Evolutionary conservation across 2,888 invertebrate genomes (phyloP).

Genomic region (Hemistola chrysoprasaria): DNA sequence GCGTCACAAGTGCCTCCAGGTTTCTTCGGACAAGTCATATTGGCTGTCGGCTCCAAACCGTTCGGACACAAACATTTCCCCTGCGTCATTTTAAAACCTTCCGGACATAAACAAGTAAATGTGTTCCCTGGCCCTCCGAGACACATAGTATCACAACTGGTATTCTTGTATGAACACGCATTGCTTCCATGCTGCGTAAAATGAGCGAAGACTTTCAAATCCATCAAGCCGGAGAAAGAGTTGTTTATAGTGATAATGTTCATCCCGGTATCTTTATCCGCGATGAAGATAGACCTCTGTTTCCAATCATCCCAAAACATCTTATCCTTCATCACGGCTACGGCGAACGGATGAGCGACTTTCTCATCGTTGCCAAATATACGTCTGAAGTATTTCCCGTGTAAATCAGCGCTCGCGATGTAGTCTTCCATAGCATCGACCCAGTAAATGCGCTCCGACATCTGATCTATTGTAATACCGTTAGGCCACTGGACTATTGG

Average conservation of each 20-base stretch:
- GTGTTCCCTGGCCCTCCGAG: slow-evolving; percentile 87
- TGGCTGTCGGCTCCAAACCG: slow-evolving; percentile 81
- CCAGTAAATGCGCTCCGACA: slow-evolving; percentile 92
- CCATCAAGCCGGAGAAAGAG: slow-evolving; percentile 89
- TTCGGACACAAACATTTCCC: slow-evolving; percentile 90
- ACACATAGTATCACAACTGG: slow-evolving; percentile 88
- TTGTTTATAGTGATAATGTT: slow-evolving; percentile 83
- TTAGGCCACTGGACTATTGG: slow-evolving; percentile 92
- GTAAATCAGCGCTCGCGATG: slow-evolving; percentile 88
- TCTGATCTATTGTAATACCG: slow-evolving; percentile 92
- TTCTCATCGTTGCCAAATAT: slow-evolving; percentile 84
- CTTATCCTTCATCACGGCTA: slow-evolving; percentile 91
- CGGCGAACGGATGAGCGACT: slow-evolving; percentile 92
- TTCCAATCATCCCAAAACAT: slow-evolving; percentile 97
- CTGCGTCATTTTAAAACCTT: slow-evolving; percentile 83
- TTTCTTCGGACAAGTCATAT: slow-evolving; percentile 87
- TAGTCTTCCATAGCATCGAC: slow-evolving; percentile 92
- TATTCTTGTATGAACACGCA: slow-evolving; percentile 83
- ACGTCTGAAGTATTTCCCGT: slow-evolving; percentile 86
- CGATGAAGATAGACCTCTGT: slow-evolving; percentile 88
- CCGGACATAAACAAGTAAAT: slow-evolving; percentile 90
- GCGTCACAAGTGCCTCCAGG: slow-evolving; percentile 80
- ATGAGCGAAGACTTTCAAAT: slow-evolving; percentile 89
- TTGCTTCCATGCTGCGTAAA: slow-evolving; percentile 89
- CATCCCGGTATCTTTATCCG: slow-evolving; percentile 89